Evolutionary conservation across 2,888 invertebrate species (phyloP), one percentile per base, ranked within the genome.

Genomic region (Cephalotes varians): DNA sequence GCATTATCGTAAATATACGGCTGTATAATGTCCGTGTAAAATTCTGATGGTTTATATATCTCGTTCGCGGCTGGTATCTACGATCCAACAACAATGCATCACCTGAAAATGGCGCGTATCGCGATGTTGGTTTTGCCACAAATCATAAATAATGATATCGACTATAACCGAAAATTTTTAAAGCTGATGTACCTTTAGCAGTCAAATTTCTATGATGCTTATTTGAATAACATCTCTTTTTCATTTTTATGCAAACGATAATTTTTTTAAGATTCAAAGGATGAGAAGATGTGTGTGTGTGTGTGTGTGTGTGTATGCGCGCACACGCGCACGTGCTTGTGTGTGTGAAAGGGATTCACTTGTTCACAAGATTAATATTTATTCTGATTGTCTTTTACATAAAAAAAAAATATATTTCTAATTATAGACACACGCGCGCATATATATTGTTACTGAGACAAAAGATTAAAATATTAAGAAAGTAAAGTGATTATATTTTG

Each of bases 1-100:
- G 88, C 91, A 91, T 92, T 92, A 91, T 92, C 93, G 91, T 91
- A 90, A 91, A 92, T 90, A 90, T 89, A 90, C 90, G 82, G 85
- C 74, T 80, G 86, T 83, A 71, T 84, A 81, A 82, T 71, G 72
- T 21, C 58, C 82, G 60, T 85, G 85, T 88, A 87, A 90, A 87
- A 81, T 83, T 82, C 82, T 67, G 62, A 73, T 62, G 65, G 81
- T 76, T 81, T 83, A 84, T 87, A 83, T 76, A 82, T 83, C 81
- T 84, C 64, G 65, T 80, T 54, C 47, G 18, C 62, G 40, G 64
- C 40, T 31, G n/a, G 49, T 65, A 65, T 40, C 69, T 51, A 67
- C 28, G 87, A 51, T n/a, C 67, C 58, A 67, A 49, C 69, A 60
- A 82, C 81, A 56, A 82, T 82, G 77, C 77, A 79, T 80, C 80